phyloP scores from a whole-genome alignment of 2,797 vertebrate genomes.

The Momotus momota region DNA sequence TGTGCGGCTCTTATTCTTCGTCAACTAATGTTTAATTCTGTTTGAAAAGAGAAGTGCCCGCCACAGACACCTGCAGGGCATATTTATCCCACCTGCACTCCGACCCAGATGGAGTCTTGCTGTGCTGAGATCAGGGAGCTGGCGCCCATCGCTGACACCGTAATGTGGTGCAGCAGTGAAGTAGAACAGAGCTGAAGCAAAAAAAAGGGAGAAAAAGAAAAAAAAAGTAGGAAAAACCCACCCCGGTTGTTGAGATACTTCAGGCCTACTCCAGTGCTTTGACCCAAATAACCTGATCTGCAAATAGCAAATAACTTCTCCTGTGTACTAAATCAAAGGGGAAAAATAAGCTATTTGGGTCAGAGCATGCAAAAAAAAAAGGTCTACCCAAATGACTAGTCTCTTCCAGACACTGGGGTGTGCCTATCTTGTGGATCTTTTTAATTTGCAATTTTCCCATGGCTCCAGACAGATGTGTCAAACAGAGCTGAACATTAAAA shows the following conservation, averaged over 20 bases:
- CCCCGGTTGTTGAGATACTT: neutral
- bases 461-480: slow-evolving; percentile 70
- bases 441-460: slow-evolving; percentile 73
- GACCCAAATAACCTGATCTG: slow-evolving; percentile 71
- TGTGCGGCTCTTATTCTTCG: neutral
- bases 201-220: neutral
- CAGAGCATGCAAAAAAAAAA: slow-evolving; percentile 27
- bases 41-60: neutral
- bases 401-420: slow-evolving; percentile 53
- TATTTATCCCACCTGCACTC: neutral
- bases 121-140: neutral
- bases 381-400: slow-evolving; percentile 52
- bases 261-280: slow-evolving; percentile 37
- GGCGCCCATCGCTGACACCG: neutral
- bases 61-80: neutral
- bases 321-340: slow-evolving; percentile 57
- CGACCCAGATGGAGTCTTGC: neutral
- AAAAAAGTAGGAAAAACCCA: fast-evolving
- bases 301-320: slow-evolving; percentile 69
- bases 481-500: slow-evolving; percentile 59
- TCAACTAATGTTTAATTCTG: slow-evolving; percentile 3
- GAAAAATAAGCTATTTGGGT: slow-evolving; percentile 73
- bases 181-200: neutral
- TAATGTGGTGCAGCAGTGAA: slow-evolving; percentile 8
- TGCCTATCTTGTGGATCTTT: slow-evolving; percentile 54